Evolutionary conservation across 2,797 vertebrate genomes (phyloP).

Genomic region (Melanotaenia nigrans): DNA sequence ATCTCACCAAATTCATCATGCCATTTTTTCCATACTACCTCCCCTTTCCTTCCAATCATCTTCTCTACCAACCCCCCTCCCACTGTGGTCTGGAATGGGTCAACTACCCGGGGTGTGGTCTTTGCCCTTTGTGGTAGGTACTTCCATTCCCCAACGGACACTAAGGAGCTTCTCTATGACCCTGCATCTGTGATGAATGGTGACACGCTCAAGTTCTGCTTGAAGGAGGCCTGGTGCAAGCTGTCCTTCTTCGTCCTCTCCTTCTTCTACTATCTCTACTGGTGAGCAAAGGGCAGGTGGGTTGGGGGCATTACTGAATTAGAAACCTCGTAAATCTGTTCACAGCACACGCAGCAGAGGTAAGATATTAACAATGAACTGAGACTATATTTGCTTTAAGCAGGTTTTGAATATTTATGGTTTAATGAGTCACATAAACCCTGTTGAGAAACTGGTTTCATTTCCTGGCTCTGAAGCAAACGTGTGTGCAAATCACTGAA

Average conservation of each 20-base stretch:
- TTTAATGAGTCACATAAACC: background rate
- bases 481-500: constrained; percentile 70
- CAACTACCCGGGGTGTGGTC: constrained; percentile 77
- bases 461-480: constrained; percentile 15
- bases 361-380: constrained; percentile 2
- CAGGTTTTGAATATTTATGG: constrained; percentile 6
- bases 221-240: constrained; percentile 99
- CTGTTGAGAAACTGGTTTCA: constrained; percentile 11
- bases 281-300: constrained; percentile 81
- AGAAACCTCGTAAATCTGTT: constrained; percentile 45
- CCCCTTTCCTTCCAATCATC: constrained; percentile 40
- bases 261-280: constrained; percentile 99
- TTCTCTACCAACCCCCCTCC: background rate
- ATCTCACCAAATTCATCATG: constrained; percentile 61
- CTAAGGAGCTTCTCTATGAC: constrained; percentile 94
- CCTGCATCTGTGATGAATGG: constrained; percentile 96
- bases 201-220: constrained; percentile 95
- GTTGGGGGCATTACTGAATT: constrained; percentile 35
- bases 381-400: constrained; percentile 6
- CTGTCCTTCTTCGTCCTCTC: constrained; percentile 97
- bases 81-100: constrained; percentile 70
- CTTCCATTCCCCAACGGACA: constrained; percentile 96
- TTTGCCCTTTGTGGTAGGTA: constrained; percentile 88
- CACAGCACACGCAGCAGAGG: constrained; percentile 7
- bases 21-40: constrained; percentile 63